Conservation (phyloP, 2,888 invertebrate species). For the Oscheius sp. region DNA sequence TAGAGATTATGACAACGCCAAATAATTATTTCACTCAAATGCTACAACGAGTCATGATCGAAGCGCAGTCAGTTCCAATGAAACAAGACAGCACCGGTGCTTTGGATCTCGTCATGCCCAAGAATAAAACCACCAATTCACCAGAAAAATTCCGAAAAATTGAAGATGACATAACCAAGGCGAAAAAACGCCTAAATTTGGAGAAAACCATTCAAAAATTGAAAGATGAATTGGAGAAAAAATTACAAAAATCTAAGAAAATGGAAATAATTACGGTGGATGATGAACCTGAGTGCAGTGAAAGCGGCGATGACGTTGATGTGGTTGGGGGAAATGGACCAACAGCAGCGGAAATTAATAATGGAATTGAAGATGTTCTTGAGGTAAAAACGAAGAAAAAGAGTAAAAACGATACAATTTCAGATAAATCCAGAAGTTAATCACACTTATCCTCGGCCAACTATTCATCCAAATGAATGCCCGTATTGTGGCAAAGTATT, state of each 20-base stretch:
- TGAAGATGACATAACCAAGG: not conserved
- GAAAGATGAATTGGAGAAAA: not conserved
- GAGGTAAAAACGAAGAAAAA: not conserved
- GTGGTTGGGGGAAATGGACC: conserved; percentile 27
- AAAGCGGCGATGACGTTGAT: conserved; percentile 23
- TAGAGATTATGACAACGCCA: conserved; percentile 3
- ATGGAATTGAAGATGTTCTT: not conserved
- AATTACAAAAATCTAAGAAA: not conserved
- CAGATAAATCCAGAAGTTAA: too few relatives aligned
- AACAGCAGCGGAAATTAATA: not conserved
- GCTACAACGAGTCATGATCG: conserved; percentile 23
- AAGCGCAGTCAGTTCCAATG: not conserved
- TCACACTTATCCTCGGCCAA: too few relatives aligned
- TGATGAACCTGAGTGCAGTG: conserved; percentile 3
- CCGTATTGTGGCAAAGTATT: conserved; percentile 19
- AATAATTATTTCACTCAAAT: conserved; percentile 10
- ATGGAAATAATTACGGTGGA: conserved; percentile 1
- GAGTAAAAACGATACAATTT: too few relatives aligned
- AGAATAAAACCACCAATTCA: not conserved
- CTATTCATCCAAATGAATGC: conserved; percentile 21
- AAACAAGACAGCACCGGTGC: not conserved
- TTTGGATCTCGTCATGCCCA: too few relatives aligned
- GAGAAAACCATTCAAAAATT: conserved; percentile 19
- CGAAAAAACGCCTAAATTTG: conserved; percentile 14
- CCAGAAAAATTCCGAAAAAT: not conserved